A percentile compares a stretch with the other conserved stretches of the same genome.
Conservation (phyloP, 2,888 invertebrate species). For the Melinopterus prodromus region DNA sequence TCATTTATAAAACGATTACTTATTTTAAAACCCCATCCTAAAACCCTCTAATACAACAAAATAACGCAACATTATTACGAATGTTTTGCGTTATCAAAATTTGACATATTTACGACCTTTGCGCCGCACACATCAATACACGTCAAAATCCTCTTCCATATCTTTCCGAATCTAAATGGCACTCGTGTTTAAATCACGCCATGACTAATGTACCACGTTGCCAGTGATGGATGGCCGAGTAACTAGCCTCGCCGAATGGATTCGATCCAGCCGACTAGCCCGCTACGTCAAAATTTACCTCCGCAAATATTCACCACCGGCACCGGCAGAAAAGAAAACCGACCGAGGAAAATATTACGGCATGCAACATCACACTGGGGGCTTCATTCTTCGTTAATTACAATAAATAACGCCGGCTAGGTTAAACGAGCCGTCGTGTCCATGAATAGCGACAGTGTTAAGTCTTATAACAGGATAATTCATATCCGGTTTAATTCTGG, state of each 20-base stretch:
- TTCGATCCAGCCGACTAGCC: not conserved
- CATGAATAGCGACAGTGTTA: too few species aligned
- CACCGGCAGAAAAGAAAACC: not conserved
- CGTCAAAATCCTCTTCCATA: slow-evolving; percentile 8
- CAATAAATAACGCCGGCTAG: too few species aligned
- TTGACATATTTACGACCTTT: not conserved
- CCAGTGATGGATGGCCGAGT: not conserved
- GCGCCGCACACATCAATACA: not conserved
- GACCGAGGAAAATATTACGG: not conserved
- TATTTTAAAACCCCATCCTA: too few species aligned
- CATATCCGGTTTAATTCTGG: too few species aligned
- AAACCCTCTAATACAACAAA: not conserved
- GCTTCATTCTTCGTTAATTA: not conserved
- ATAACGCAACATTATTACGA: not conserved
- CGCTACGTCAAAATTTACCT: not conserved
- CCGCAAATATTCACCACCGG: not conserved
- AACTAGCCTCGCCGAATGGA: slow-evolving; percentile 4
- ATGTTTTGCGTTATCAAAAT: not conserved
- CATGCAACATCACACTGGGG: not conserved
- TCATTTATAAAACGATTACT: too few species aligned
- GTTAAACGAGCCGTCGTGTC: too few species aligned
- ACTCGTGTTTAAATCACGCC: slow-evolving; percentile 12
- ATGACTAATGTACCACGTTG: not conserved
- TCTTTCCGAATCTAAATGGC: slow-evolving; percentile 21
- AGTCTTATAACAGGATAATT: too few species aligned